These are phyloP conservation scores for Nothoprocta perdicaria DNA, from an alignment of 2,113 vertebrate genomes.

Conservation along the genomic window DNA sequence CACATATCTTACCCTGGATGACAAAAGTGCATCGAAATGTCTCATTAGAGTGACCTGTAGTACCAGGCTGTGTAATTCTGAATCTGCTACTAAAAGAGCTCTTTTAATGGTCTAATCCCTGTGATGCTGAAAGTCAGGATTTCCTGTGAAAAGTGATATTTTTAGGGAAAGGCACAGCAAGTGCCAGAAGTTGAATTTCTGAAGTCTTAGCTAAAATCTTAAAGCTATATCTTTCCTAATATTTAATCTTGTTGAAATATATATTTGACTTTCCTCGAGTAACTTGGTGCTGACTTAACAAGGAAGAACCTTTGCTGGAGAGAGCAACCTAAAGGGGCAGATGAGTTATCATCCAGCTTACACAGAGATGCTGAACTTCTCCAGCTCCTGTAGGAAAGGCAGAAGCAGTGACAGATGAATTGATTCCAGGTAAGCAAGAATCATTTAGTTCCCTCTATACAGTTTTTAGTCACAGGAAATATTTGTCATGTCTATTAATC, in stretches of 20 bases:
- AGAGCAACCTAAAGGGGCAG: constrained; percentile 1
- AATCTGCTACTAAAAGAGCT: background rate
- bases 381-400: background rate
- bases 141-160: background rate
- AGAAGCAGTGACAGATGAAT: background rate
- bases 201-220: background rate
- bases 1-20: background rate
- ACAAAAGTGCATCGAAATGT: constrained; percentile 6
- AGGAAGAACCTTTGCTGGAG: background rate
- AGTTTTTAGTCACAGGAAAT: background rate
- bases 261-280: background rate
- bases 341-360: constrained; percentile 21
- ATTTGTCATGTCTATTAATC: background rate
- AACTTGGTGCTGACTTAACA: background rate
- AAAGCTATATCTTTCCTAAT: background rate
- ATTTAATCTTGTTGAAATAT: background rate
- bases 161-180: background rate
- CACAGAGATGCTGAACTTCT: background rate
- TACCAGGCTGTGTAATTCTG: constrained; percentile 4
- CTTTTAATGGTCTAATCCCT: background rate
- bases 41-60: constrained; percentile 1
- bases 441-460: background rate
- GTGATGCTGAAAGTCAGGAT: background rate
- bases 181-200: background rate
- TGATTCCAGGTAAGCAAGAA: background rate